Evolutionary conservation across 1,140 invertebrate genomes (phyloP).

Genomic region (Nymphalis io): DNA sequence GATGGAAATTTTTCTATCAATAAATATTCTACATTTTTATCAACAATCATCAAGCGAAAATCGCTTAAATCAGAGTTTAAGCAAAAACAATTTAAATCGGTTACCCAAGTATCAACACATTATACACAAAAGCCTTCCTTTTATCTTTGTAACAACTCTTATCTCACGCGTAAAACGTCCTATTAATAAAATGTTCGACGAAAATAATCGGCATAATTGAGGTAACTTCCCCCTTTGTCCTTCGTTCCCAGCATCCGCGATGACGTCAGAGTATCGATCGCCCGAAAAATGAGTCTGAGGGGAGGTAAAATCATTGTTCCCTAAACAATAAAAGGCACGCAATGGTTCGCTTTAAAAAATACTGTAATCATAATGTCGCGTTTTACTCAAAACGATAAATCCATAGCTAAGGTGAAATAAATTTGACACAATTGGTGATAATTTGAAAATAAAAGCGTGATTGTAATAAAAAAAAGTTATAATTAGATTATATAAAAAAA

Average conservation of each 20-base stretch:
- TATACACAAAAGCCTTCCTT: neutral
- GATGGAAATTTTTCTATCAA: too few species aligned
- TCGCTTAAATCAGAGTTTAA: neutral
- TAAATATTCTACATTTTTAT: too few species aligned
- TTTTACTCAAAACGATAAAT: conserved; percentile 9
- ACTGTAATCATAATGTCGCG: conserved; percentile 6
- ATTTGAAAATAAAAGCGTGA: too few species aligned
- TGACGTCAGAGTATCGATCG: conserved; percentile 76
- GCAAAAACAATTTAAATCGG: neutral
- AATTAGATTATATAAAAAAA: too few species aligned
- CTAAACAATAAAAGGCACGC: conserved; percentile 34
- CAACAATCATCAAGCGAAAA: too few species aligned
- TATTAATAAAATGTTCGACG: conserved; percentile 5
- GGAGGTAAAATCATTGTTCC: conserved; percentile 39
- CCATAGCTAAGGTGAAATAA: neutral
- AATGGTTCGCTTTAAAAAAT: conserved; percentile 28
- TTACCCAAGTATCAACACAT: neutral
- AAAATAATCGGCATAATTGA: conserved; percentile 9
- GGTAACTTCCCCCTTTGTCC: conserved; percentile 12
- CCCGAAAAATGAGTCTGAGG: conserved; percentile 43
- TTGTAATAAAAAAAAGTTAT: too few species aligned
- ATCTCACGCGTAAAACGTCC: neutral
- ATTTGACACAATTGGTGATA: neutral
- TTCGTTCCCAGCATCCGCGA: conserved; percentile 56
- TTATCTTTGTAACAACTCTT: conserved; percentile 1